A percentile compares a stretch with the other conserved stretches of the same genome.
phyloP scores from a whole-genome alignment of 92 coral and sea anemone species.

The Umimayanthus kanabou region DNA sequence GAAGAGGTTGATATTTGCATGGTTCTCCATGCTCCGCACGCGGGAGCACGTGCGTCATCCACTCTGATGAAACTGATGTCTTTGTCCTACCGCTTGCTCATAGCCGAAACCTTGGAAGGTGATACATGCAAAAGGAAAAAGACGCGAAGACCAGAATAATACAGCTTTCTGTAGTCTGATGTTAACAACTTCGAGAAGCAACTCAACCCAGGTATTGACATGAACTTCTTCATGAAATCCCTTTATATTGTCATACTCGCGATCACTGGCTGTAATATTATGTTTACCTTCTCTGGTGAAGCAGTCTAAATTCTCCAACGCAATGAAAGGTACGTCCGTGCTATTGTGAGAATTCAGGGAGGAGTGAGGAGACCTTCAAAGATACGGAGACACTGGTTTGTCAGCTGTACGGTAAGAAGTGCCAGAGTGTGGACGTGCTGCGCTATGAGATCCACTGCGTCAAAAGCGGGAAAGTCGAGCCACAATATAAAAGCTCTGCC shows the following conservation, averaged over 20 bases:
- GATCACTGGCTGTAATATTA: conserved; percentile 56
- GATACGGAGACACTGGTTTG: conserved; percentile 38
- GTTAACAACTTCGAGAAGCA: conserved; percentile 33
- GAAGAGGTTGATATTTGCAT: too few relatives aligned
- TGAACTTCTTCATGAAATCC: conserved; percentile 35
- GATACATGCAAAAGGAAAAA: conserved; percentile 51
- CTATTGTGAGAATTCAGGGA: conserved; percentile 42
- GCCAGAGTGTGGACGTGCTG: conserved; percentile 36
- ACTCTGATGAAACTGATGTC: too few relatives aligned
- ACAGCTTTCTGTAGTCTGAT: conserved; percentile 4
- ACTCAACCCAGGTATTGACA: conserved; percentile 43
- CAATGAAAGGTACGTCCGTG: conserved; percentile 43
- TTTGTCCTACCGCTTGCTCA: too few relatives aligned
- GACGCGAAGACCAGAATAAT: conserved; percentile 44
- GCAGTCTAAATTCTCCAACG: conserved; percentile 47
- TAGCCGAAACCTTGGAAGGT: conserved; percentile 17
- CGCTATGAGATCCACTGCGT: conserved; percentile 25
- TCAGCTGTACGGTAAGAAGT: conserved; percentile 50
- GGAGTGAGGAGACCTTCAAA: conserved; percentile 40
- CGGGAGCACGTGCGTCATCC: too few relatives aligned
- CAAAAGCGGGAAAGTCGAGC: conserved; percentile 36
- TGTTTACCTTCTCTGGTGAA: conserved; percentile 49
- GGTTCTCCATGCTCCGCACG: too few relatives aligned
- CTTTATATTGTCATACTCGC: conserved; percentile 49
- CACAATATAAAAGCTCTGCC: conserved; percentile 30